Evolutionary conservation across 2,113 vertebrate genomes (phyloP).

Genomic region (Entomyzon cyanotis): DNA sequence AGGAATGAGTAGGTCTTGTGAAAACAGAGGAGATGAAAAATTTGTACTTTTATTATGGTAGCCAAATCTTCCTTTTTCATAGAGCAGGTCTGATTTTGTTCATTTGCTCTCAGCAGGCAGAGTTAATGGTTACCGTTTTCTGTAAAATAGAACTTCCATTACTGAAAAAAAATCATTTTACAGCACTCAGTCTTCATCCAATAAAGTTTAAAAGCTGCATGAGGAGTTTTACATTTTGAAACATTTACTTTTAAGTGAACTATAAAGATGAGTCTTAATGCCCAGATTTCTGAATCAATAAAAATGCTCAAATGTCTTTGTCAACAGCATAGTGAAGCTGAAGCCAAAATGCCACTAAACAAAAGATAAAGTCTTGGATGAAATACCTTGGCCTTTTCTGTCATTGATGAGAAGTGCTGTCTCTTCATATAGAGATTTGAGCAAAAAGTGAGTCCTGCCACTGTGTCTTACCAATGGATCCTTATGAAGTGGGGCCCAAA

Average conservation of each 20-base stretch:
- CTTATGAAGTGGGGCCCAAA: not conserved
- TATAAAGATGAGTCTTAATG: slow-evolving; percentile 45
- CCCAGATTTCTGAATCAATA: slow-evolving; percentile 22
- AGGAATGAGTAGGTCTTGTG: not conserved
- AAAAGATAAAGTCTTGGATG: slow-evolving; percentile 11
- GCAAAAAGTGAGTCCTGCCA: not conserved
- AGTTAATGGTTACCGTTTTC: slow-evolving; percentile 2
- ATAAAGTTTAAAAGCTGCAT: slow-evolving; percentile 43
- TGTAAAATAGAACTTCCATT: slow-evolving; percentile 7
- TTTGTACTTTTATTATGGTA: not conserved
- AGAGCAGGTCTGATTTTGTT: not conserved
- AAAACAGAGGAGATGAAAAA: slow-evolving; percentile 20
- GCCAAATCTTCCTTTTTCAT: not conserved
- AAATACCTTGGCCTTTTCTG: not conserved
- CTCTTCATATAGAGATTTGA: not conserved
- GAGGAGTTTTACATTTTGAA: slow-evolving; percentile 31
- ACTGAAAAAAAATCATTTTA: slow-evolving; percentile 11
- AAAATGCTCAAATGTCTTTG: slow-evolving; percentile 23
- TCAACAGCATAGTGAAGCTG: slow-evolving; percentile 6
- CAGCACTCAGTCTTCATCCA: not conserved
- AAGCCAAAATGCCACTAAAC: slow-evolving; percentile 29
- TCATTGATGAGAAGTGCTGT: not conserved
- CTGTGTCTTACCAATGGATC: not conserved
- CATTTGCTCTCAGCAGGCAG: not conserved
- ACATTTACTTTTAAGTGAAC: slow-evolving; percentile 33